A percentile compares a stretch with the other conserved stretches of the same genome.
Conservation (phyloP, 2,797 vertebrate genomes). For the Adelosebastes latens region DNA sequence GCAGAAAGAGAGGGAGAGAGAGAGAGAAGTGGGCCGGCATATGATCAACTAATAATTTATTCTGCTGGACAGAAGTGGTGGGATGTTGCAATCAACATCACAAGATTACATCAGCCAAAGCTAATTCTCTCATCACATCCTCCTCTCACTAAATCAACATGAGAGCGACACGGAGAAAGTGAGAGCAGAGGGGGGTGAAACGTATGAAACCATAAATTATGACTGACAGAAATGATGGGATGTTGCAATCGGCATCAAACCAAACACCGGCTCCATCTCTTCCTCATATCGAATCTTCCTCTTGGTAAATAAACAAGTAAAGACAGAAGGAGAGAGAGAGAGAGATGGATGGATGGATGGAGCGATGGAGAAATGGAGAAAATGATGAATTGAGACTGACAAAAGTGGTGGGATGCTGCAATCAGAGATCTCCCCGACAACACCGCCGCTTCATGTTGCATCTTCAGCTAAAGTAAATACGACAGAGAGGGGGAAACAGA, state of each 20-base stretch:
- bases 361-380: background rate
- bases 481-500: conserved; percentile 6
- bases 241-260: conserved; percentile 12
- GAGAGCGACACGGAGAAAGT: background rate
- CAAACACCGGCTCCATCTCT: background rate
- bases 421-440: conserved; percentile 26
- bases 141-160: conserved; percentile 8
- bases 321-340: background rate
- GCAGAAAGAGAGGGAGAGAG: background rate
- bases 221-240: conserved; percentile 30
- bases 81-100: conserved; percentile 34
- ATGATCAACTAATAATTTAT: conserved; percentile 1
- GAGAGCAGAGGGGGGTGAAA: background rate
- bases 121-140: conserved; percentile 23
- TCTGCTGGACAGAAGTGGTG: conserved; percentile 20
- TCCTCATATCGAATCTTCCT: background rate
- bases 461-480: conserved; percentile 31
- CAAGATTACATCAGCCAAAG: conserved; percentile 14
- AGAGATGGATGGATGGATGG: conserved; percentile 1
- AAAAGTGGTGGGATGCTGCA: conserved; percentile 36
- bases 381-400: conserved; percentile 59
- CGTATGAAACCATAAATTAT: background rate
- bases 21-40: background rate
- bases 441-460: background rate
- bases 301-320: conserved; percentile 16